These are phyloP conservation scores for Sciurus vulgaris DNA, from an alignment of 2,797 vertebrate genomes.

Conservation along the genomic window DNA sequence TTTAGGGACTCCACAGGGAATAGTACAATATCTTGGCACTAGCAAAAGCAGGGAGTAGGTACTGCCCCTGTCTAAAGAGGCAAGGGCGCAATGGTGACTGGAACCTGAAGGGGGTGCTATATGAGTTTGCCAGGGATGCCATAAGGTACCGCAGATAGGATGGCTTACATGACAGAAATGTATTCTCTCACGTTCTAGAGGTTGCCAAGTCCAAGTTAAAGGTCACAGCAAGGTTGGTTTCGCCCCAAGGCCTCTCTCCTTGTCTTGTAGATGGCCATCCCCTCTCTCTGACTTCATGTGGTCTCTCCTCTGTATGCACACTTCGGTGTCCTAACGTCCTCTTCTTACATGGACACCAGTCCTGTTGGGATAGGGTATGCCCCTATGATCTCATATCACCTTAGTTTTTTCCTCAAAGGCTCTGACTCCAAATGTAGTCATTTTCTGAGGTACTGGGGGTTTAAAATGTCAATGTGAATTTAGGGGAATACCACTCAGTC, in stretches of 20 bases:
- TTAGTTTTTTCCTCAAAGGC: neutral
- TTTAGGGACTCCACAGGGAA: neutral
- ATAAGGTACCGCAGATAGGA: neutral
- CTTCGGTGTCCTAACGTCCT: neutral
- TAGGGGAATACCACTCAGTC: neutral
- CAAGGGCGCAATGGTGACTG: neutral
- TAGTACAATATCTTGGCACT: neutral
- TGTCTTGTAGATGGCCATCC: neutral
- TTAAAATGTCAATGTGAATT: neutral
- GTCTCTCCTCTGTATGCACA: neutral
- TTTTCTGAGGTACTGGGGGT: neutral
- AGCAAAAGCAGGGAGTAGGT: neutral
- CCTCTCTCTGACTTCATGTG: neutral
- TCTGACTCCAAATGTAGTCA: slow-evolving; percentile 4
- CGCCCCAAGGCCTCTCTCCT: neutral
- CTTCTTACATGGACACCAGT: neutral
- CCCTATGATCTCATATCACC: neutral
- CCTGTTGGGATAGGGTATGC: neutral
- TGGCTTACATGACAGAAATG: neutral
- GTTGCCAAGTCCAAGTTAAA: neutral
- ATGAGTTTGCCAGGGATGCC: neutral
- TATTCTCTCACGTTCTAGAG: slow-evolving; percentile 11
- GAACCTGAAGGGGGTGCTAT: neutral
- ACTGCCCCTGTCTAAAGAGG: neutral
- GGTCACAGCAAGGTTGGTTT: neutral